Conservation (phyloP, 1,140 invertebrate species). For the Eumeta japonica region DNA sequence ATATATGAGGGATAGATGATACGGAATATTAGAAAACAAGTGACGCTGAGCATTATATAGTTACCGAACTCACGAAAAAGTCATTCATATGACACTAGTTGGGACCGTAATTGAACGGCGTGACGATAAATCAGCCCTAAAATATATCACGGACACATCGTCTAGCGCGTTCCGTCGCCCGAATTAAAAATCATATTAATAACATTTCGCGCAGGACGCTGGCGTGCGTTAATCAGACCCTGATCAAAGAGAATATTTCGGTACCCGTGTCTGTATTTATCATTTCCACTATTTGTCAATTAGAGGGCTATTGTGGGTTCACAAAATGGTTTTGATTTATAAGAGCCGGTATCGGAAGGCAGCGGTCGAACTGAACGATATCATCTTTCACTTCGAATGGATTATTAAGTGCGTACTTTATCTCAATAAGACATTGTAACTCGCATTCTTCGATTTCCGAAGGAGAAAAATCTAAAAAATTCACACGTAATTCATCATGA, state of each 20-base stretch:
- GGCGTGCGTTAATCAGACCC: slow-evolving; percentile 44
- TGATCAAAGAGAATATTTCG: slow-evolving; percentile 54
- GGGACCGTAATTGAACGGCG: no score
- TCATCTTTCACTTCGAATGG: no score
- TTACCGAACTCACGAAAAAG: no score
- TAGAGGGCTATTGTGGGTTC: slow-evolving; percentile 50
- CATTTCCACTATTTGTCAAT: slow-evolving; percentile 58
- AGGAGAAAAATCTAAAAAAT: no score
- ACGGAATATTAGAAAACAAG: no score
- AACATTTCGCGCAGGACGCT: slow-evolving; percentile 33
- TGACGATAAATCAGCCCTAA: slow-evolving; percentile 44
- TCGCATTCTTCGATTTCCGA: no score
- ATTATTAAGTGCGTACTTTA: no score
- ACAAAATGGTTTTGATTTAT: slow-evolving; percentile 50
- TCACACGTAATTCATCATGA: no score
- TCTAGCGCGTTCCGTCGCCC: slow-evolving; percentile 9
- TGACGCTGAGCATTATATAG: no score
- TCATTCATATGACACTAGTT: no score
- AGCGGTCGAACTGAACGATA: not conserved
- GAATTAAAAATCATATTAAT: slow-evolving; percentile 56
- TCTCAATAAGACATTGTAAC: no score
- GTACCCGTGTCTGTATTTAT: slow-evolving; percentile 47
- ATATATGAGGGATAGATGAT: no score
- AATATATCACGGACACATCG: slow-evolving; percentile 16
- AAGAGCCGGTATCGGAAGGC: slow-evolving; percentile 5